Evolutionary conservation across 2,113 vertebrate species (phyloP).

Genomic region (Pituophis catenifer): DNA sequence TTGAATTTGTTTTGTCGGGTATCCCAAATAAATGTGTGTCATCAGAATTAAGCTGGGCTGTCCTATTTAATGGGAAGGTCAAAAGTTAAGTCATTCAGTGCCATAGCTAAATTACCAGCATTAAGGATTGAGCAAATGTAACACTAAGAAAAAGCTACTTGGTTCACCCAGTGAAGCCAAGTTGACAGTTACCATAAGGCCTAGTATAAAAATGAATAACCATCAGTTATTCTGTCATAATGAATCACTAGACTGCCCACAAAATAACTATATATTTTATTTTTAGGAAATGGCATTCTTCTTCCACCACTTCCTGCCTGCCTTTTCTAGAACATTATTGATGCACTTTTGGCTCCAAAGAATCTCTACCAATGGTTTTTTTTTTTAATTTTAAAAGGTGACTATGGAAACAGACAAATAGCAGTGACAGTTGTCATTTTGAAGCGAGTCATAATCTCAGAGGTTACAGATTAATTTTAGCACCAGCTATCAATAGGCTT

Average conservation of each 20-base stretch:
- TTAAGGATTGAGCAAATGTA: not conserved
- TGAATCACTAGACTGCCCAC: slow-evolving; percentile 6
- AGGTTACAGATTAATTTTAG: slow-evolving; percentile 22
- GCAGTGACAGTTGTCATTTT: slow-evolving; percentile 1
- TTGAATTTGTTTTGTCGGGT: not conserved
- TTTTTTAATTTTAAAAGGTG: not conserved
- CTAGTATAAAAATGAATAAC: not conserved
- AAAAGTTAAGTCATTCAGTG: not conserved
- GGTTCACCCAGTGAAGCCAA: not conserved
- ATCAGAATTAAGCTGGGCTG: not conserved
- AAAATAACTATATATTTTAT: slow-evolving; percentile 9
- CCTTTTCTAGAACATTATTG: slow-evolving; percentile 9
- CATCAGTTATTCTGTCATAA: slow-evolving; percentile 8
- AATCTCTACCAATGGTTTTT: not conserved
- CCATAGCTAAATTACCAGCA: not conserved
- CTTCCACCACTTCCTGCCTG: not conserved
- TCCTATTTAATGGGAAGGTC: not conserved
- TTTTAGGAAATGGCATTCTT: not conserved
- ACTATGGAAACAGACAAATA: not conserved
- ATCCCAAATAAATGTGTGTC: not conserved
- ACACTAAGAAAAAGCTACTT: not conserved
- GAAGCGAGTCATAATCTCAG: not conserved
- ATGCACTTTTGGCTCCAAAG: not conserved
- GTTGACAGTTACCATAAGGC: not conserved
- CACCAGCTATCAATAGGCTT: slow-evolving; percentile 2